Evolutionary conservation across 2,888 invertebrate species (phyloP), one percentile per base, ranked within the genome.

Genomic region (Myathropa florea): DNA sequence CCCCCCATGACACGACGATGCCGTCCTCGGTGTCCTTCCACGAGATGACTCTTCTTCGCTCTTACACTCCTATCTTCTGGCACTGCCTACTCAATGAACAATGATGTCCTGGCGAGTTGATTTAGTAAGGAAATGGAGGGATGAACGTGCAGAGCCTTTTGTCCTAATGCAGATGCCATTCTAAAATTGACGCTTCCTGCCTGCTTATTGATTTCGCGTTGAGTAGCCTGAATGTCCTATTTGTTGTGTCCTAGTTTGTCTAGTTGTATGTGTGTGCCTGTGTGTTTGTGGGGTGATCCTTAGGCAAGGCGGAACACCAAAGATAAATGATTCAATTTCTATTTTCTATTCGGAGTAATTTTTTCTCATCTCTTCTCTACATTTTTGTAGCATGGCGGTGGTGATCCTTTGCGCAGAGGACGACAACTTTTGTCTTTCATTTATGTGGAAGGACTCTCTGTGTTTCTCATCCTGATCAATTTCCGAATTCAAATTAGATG

Each of bases 401-500:
- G 24, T 80, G 61, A 65, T 81, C 33, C 33, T 59, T 73, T 59
- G 28, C 30, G 21, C 28, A n/a, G 14, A 64, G 53, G 28, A 77
- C 61, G 36, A 46, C 55, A 24, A 57, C 55, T 86, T 64, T 83
- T 83, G 78, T 83, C 57, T 86, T 55, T 57, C 63, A 79, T 75
- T 65, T 68, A 14, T 28, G 46, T 70, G 64, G 39, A 73, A 68
- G 64, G 63, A 73, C 68, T 46, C 39, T 39, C 28, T 46, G 23
- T 18, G 68, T 68, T 72, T 65, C 46, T 70, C 70, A n/a, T 71
- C 63, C 71, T 73, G 82, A 82, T 83, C 83, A 86, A 86, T 86
- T 86, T 78, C 73, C 75, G 59, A 86, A 86, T 86, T 86, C 86
- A 86, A 86, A 83, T 86, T 86, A 86, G 83, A 86, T 86, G 83